Percentiles rank a stretch among this genome's conserved stretches.
phyloP scores from a whole-genome alignment of 2,888 invertebrate genomes.

The Drosophila gaucha region DNA sequence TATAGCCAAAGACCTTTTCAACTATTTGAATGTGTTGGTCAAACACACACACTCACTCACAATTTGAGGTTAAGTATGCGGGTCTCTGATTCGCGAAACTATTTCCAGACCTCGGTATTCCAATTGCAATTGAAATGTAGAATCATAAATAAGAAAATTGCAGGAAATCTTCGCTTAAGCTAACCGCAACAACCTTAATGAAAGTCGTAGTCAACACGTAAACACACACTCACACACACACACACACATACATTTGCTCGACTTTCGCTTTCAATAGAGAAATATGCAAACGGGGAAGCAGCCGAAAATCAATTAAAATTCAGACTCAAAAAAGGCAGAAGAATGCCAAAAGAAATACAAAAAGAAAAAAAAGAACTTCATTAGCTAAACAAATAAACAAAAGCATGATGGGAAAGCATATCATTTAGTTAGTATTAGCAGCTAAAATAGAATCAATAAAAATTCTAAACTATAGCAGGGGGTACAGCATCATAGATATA shows the following conservation, averaged over 20 bases:
- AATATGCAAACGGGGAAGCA: slow-evolving; percentile 4
- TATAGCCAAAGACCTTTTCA: slow-evolving; percentile 11
- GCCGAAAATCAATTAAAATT: slow-evolving; percentile 45
- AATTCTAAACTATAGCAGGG: background rate
- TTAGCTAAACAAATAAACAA: slow-evolving; percentile 50
- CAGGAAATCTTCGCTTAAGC: slow-evolving; percentile 77
- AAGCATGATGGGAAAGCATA: slow-evolving; percentile 19
- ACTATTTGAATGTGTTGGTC: too few species aligned
- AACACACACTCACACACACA: slow-evolving; percentile 5
- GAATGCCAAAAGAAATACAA: slow-evolving; percentile 14
- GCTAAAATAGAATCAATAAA: background rate
- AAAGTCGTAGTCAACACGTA: slow-evolving; percentile 30
- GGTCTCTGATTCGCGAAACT: slow-evolving; percentile 30
- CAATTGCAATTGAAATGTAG: slow-evolving; percentile 52
- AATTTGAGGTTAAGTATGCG: slow-evolving; percentile 4
- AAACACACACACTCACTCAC: background rate
- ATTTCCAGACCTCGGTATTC: slow-evolving; percentile 41
- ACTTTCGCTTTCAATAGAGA: slow-evolving; percentile 50
- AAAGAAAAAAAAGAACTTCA: slow-evolving; percentile 19
- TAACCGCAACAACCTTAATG: slow-evolving; percentile 32
- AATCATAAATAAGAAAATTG: slow-evolving; percentile 74
- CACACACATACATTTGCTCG: background rate
- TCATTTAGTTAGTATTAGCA: background rate
- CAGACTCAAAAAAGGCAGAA: slow-evolving; percentile 18
- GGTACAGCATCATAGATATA: too few species aligned